Conservation (phyloP, 2,113 vertebrate species). For the Formicarius rufipectus region DNA sequence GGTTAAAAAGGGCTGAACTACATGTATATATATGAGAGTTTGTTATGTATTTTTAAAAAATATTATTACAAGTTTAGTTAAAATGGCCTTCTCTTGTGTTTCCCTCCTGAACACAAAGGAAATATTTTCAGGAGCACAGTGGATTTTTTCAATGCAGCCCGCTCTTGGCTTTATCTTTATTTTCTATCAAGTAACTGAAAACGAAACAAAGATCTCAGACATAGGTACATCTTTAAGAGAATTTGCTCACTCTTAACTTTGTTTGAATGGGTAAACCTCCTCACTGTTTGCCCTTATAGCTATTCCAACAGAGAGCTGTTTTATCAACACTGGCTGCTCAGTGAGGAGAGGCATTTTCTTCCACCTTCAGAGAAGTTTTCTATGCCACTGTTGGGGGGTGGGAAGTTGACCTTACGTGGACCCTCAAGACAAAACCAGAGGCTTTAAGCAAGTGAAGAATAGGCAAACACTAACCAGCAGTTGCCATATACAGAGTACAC, state of each 20-base stretch:
- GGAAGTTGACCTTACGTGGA: conserved; percentile 66
- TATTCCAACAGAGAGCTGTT: conserved; percentile 65
- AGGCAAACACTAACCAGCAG: conserved; percentile 65
- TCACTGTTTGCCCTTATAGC: conserved; percentile 64
- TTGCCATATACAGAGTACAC: conserved; percentile 71
- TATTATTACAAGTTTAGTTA: not conserved
- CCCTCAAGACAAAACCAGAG: conserved; percentile 69
- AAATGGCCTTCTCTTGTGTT: not conserved
- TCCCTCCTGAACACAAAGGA: not conserved
- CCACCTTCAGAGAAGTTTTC: conserved; percentile 50
- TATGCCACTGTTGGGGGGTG: conserved; percentile 52
- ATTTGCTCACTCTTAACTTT: conserved; percentile 64
- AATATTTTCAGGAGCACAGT: not conserved
- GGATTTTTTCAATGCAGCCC: not conserved
- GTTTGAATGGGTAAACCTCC: conserved; percentile 64
- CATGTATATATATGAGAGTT: not conserved
- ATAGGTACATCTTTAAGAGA: conserved; percentile 61
- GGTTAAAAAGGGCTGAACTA: not conserved
- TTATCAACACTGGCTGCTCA: conserved; percentile 59
- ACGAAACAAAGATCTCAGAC: conserved; percentile 47
- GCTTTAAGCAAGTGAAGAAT: conserved; percentile 58
- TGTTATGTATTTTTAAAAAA: not conserved
- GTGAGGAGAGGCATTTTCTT: conserved; percentile 52
- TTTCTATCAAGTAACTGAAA: conserved; percentile 49
- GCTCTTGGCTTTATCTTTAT: conserved; percentile 52